Conservation (phyloP, 2,888 invertebrate species). For the Acleris literana region DNA sequence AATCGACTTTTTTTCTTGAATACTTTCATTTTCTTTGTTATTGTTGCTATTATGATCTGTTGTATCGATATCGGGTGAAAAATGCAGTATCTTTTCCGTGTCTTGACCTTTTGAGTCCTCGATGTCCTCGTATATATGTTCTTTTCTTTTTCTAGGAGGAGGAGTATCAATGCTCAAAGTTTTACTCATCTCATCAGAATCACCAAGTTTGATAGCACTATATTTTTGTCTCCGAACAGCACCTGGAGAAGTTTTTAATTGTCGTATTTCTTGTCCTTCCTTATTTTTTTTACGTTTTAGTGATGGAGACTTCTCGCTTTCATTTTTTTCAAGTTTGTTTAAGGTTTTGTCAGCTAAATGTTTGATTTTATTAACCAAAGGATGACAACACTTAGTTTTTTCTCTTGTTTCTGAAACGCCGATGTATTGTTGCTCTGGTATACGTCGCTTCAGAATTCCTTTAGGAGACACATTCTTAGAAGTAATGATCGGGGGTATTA, state of each 20-base stretch:
- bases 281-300: conserved; percentile 79
- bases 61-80: conserved; percentile 71
- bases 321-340: conserved; percentile 77
- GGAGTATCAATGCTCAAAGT: conserved; percentile 72
- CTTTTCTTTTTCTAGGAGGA: conserved; percentile 78
- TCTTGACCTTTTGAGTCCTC: conserved; percentile 70
- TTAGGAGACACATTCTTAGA: conserved; percentile 77
- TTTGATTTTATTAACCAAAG: conserved; percentile 86
- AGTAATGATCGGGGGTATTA: conserved; percentile 62
- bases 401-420: conserved; percentile 75
- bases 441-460: conserved; percentile 80
- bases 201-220: conserved; percentile 77
- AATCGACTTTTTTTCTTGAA: conserved; percentile 71
- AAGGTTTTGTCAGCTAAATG: conserved; percentile 85
- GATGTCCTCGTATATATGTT: conserved; percentile 86
- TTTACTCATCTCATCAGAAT: conserved; percentile 80
- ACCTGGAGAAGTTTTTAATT: conserved; percentile 85
- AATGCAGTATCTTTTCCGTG: conserved; percentile 74
- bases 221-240: conserved; percentile 82
- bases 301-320: conserved; percentile 69
- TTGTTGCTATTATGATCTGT: conserved; percentile 54
- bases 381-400: conserved; percentile 83
- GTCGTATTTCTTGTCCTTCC: conserved; percentile 83
- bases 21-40: conserved; percentile 76
- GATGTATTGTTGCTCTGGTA: conserved; percentile 71